Conservation (phyloP, 35 echinoderm and acorn worm species). For the Stichopus chloronotus region DNA sequence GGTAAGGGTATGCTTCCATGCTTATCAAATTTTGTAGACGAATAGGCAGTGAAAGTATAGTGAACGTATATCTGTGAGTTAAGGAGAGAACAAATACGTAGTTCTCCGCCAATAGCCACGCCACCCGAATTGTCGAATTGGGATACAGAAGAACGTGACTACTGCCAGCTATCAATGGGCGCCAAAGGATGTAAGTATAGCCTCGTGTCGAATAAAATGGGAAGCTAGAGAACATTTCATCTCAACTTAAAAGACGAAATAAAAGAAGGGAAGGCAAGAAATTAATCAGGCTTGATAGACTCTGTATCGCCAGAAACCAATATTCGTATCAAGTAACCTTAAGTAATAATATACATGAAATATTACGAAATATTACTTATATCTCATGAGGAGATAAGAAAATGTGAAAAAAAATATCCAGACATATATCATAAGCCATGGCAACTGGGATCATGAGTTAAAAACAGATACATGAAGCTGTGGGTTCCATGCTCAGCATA, state of each 20-base stretch:
- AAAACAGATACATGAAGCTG: too few relatives aligned
- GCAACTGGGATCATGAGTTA: too few relatives aligned
- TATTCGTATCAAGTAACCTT: neutral
- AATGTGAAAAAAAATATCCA: too few relatives aligned
- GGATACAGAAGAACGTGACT: neutral
- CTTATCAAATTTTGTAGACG: neutral
- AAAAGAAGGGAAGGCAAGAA: neutral
- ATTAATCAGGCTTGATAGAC: neutral
- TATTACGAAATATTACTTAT: too few relatives aligned
- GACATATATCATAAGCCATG: too few relatives aligned
- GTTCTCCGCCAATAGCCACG: neutral
- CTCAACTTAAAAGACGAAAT: neutral
- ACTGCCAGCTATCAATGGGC: neutral
- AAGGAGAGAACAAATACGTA: neutral
- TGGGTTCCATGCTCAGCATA: too few relatives aligned
- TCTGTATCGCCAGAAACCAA: neutral
- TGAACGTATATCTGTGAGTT: neutral
- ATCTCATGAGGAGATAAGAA: too few relatives aligned
- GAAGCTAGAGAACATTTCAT: neutral
- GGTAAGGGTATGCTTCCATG: neutral
- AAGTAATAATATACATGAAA: too few relatives aligned
- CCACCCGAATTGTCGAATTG: neutral
- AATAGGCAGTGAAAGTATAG: neutral
- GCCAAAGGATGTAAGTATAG: neutral
- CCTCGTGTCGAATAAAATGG: neutral